Base-by-base conservation (phyloP, 2,113 vertebrate genomes). In the Arenaria interpres region DNA sequence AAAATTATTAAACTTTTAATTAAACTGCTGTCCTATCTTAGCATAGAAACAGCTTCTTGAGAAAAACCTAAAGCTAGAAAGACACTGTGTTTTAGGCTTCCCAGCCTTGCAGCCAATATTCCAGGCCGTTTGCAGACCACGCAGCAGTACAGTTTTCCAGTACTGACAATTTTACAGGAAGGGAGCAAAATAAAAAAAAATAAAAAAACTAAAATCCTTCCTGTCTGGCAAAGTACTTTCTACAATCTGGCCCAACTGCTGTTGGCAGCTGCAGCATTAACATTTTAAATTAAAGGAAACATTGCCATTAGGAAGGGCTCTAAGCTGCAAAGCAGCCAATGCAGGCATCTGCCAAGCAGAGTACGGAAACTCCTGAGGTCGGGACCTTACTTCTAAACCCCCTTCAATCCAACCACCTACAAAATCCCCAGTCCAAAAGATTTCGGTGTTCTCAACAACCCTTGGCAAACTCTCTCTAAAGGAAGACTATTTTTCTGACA, bases 401-500 rank as follows among this genome's bases (percentile, higher is more conserved):
- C 48, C 24, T 95, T 89, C 95, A 93, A 86, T 67, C 48, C 32
- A 72, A 62, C 57, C 51, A 80, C 15, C 76, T 63, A 72, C 57
- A 95, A 95, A 91, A 95, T 87, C 59, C n/a, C 46, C 66, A 75
- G 35, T 41, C 41, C 53, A 41, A 82, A 89, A 69, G 48, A 92
- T 90, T 95, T 48, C 51, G 71, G 69, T 78, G 37, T n/a, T 94
- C 77, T 96, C 60, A 60, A 21, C 46, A 90, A 73, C 23, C 24
- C 48, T 77, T 94, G 86, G 82, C 71, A 95, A 92, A 69, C 68
- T 87, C 86, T 89, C 74, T 94, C 85, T 95, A 96, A 97, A 97
- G 94, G 95, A 96, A 16, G 95, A 96, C 95, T 96, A 92, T 97
- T 93, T 96, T 97, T 94, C 90, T 96, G 96, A 96, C 84, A 97